phyloP scores from a whole-genome alignment of 2,113 vertebrate species.

The rat (Rattus norvegicus) region GRCr8 NC_086022.1:162095001-162095500 shows the following conservation, averaged over 20 bases:
- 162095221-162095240: not conserved
- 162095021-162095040: not conserved
- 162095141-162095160: not conserved
- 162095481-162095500: not conserved
- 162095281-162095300: not conserved
- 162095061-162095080: not conserved
- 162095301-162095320: not conserved
- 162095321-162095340: not conserved
- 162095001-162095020: not conserved
- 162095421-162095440: too few species aligned
- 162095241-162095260: not conserved
- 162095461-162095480: not conserved
- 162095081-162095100: not conserved
- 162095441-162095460: not conserved
- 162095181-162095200: not conserved
- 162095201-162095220: not conserved
- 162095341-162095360: not conserved
- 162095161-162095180: not conserved
- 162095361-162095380: fast-evolving
- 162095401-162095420: not conserved
- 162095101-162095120: not conserved
- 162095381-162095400: not conserved
- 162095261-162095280: fast-evolving
- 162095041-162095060: not conserved
- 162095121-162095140: not conserved